phyloP scores from a whole-genome alignment of 1,140 invertebrate species.

The Diachasmimorpha longicaudata region DNA sequence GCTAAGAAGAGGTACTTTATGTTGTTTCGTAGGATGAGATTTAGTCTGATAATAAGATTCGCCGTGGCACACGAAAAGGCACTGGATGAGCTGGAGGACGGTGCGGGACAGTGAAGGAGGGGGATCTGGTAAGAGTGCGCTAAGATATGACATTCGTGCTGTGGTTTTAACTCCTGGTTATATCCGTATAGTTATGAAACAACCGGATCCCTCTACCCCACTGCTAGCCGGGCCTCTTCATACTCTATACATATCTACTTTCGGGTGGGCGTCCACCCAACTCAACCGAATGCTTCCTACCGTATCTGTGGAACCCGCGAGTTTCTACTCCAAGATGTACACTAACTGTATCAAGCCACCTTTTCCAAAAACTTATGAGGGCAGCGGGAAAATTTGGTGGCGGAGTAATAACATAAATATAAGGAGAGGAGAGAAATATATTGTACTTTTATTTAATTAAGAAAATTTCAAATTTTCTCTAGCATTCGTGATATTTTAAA shows the following conservation, averaged over 20 bases:
- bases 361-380: conserved; percentile 5
- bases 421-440: background rate
- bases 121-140: conserved; percentile 32
- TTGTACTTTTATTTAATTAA: too few species aligned
- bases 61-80: conserved; percentile 27
- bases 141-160: conserved; percentile 62
- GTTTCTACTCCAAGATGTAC: conserved; percentile 2
- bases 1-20: conserved; percentile 39
- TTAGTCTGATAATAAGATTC: conserved; percentile 61
- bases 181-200: conserved; percentile 58
- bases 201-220: background rate
- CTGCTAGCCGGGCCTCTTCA: background rate
- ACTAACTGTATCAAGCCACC: background rate
- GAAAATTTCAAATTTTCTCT: too few species aligned
- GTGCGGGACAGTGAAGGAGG: conserved; percentile 30
- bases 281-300: background rate
- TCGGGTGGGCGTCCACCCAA: background rate
- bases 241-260: background rate
- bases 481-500: too few species aligned
- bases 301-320: background rate
- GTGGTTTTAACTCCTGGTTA: conserved; percentile 63
- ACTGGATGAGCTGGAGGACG: conserved; percentile 34
- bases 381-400: background rate
- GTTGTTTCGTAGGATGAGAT: conserved; percentile 56
- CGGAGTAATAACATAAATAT: background rate